Conservation (phyloP, 2,113 vertebrate genomes). For the Odobenus rosmarus region DNA sequence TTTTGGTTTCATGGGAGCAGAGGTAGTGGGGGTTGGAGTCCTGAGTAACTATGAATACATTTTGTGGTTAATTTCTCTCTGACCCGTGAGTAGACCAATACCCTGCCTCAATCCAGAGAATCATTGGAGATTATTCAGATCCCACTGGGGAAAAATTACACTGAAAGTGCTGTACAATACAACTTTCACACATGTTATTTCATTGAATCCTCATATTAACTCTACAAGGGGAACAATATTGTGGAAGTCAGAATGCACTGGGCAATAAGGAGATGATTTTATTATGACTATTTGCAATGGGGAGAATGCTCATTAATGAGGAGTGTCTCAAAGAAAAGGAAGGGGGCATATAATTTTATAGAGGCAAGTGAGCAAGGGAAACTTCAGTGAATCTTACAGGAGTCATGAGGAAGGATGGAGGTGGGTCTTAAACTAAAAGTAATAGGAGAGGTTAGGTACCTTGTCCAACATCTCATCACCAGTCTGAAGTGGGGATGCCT, state of each 20-base stretch:
- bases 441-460: neutral
- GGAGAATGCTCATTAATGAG: neutral
- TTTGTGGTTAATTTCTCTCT: constrained; percentile 34
- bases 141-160: neutral
- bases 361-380: neutral
- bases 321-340: neutral
- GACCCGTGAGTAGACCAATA: neutral
- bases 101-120: neutral
- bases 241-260: neutral
- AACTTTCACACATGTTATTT: constrained; percentile 2
- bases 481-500: neutral
- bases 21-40: neutral
- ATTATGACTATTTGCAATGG: neutral
- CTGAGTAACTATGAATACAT: neutral
- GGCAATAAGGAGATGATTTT: constrained; percentile 55
- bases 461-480: neutral
- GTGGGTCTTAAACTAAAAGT: neutral
- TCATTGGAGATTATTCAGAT: constrained; percentile 16
- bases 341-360: neutral
- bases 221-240: constrained; percentile 26
- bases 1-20: neutral
- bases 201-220: constrained; percentile 33
- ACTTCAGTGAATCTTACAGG: neutral
- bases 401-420: neutral
- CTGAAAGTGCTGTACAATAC: neutral